Conservation (phyloP, 2,797 vertebrate species). For the Acipenser transmontanus region DNA sequence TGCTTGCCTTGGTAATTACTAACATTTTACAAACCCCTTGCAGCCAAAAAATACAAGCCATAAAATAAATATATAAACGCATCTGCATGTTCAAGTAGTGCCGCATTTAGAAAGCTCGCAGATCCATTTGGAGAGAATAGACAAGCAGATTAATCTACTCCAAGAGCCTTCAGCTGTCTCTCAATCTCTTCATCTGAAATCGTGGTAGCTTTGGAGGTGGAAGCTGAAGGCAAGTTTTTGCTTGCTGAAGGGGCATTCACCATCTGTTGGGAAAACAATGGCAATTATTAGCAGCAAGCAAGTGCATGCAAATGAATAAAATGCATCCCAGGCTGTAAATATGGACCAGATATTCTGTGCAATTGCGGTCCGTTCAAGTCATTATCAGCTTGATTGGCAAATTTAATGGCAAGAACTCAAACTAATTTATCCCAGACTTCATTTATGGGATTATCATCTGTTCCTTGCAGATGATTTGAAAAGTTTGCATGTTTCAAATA, state of each 20-base stretch:
- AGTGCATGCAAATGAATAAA: neutral
- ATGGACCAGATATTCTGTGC: constrained; percentile 39
- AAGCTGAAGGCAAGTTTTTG: constrained; percentile 70
- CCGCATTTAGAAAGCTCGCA: neutral
- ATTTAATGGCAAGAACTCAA: too few species aligned
- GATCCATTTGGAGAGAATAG: constrained; percentile 2
- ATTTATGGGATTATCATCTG: too few species aligned
- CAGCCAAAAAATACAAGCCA: constrained; percentile 2
- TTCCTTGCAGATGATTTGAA: too few species aligned
- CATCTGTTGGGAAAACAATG: constrained; percentile 66
- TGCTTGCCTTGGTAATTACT: constrained; percentile 7
- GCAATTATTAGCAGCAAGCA: constrained; percentile 3
- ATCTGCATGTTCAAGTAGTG: neutral
- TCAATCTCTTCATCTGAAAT: constrained; percentile 97
- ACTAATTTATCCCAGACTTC: too few species aligned
- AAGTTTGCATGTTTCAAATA: neutral
- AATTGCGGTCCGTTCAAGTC: too few species aligned
- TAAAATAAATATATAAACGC: constrained; percentile 4
- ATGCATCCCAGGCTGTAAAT: constrained; percentile 33
- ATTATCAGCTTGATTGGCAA: too few species aligned
- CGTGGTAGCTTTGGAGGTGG: constrained; percentile 67
- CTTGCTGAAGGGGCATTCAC: constrained; percentile 85
- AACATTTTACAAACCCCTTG: neutral
- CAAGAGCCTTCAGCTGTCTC: constrained; percentile 88
- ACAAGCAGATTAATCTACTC: constrained; percentile 73